Evolutionary conservation across 1,140 invertebrate genomes (phyloP).

Genomic region (Mercenaria mercenaria): DNA sequence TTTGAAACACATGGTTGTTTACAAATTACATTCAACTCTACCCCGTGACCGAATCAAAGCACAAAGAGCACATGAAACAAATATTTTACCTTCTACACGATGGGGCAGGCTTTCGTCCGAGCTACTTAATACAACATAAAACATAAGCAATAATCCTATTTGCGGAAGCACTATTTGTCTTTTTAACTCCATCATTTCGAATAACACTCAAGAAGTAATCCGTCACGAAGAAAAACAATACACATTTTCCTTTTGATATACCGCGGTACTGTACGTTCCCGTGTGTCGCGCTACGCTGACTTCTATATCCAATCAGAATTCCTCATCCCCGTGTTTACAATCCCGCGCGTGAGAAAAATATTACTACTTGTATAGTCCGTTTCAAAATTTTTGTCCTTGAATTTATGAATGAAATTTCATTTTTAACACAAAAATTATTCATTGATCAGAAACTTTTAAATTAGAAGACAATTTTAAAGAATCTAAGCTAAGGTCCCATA

Average conservation of each 20-base stretch:
- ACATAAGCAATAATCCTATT: background rate
- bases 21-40: too few relatives aligned
- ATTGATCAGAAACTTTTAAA: too few relatives aligned
- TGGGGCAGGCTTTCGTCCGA: background rate
- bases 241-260: background rate
- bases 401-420: background rate
- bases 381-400: background rate
- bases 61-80: background rate
- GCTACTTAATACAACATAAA: background rate
- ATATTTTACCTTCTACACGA: background rate
- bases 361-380: background rate
- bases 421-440: too few relatives aligned
- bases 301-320: background rate
- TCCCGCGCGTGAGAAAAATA: background rate
- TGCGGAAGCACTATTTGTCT: background rate
- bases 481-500: too few relatives aligned
- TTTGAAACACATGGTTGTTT: too few relatives aligned
- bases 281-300: slow-evolving; percentile 22
- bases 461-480: too few relatives aligned
- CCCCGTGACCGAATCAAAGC: too few relatives aligned
- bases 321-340: background rate
- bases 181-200: background rate
- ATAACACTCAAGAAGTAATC: background rate
- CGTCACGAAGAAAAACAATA: background rate
- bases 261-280: background rate